A percentile compares a stretch with the other conserved stretches of the same genome.
phyloP scores from a whole-genome alignment of 2,113 vertebrate genomes.

The Sceloporus undulatus region DNA sequence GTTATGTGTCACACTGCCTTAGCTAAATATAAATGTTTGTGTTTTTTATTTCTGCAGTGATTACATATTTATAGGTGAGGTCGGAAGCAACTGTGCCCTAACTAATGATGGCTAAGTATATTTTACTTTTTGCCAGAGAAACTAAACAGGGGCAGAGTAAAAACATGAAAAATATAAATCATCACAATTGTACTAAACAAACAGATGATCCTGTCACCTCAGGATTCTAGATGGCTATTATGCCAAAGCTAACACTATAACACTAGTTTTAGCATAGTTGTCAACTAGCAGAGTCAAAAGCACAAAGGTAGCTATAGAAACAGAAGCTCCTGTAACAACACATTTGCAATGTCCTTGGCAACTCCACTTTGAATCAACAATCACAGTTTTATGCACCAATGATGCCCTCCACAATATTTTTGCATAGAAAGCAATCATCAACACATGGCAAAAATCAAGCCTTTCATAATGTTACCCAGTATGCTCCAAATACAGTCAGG shows the following conservation, averaged over 20 bases:
- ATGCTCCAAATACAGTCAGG: no score
- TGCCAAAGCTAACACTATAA: background rate
- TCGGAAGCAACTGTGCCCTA: background rate
- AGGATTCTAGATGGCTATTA: background rate
- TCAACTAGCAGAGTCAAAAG: background rate
- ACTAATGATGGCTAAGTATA: background rate
- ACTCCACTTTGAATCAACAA: background rate
- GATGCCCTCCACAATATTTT: no score
- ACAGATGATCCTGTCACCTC: background rate
- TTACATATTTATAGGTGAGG: background rate
- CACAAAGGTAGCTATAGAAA: background rate
- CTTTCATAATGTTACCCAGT: no score
- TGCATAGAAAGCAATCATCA: no score
- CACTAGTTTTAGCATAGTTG: no score
- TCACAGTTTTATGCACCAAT: background rate
- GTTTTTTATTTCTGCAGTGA: background rate
- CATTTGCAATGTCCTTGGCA: background rate
- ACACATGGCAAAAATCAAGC: no score
- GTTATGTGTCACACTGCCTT: background rate
- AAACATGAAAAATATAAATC: background rate
- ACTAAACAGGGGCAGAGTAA: background rate
- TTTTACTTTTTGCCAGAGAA: background rate
- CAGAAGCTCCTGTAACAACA: background rate
- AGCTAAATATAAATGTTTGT: background rate
- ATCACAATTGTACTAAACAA: background rate